A percentile compares a stretch with the other conserved stretches of the same genome.
These are phyloP conservation scores for Acestrorhynchus altus DNA, from an alignment of 2,797 vertebrate genomes.

Conservation along the genomic window DNA sequence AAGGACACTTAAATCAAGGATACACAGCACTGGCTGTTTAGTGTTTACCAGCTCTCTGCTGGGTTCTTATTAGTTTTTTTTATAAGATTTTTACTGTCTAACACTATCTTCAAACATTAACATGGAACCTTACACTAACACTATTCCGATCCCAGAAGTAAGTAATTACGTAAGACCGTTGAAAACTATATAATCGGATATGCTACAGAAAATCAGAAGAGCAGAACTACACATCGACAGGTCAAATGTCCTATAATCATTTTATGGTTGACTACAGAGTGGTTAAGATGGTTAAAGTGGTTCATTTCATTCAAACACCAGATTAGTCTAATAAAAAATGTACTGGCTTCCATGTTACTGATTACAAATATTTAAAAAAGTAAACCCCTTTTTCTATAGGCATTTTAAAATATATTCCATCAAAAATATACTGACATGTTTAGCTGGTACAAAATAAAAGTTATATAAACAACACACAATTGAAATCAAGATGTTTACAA, in stretches of 20 bases:
- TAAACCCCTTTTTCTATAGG: conserved; percentile 83
- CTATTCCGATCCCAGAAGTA: conserved; percentile 63
- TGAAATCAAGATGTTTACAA: conserved; percentile 67
- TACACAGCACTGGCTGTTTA: conserved; percentile 74
- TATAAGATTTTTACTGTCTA: conserved; percentile 69
- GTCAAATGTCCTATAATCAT: conserved; percentile 27
- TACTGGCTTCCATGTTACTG: conserved; percentile 76
- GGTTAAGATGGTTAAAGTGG: conserved; percentile 68
- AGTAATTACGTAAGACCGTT: conserved; percentile 74
- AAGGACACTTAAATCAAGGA: conserved; percentile 85
- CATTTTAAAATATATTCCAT: conserved; percentile 89
- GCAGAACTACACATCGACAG: background rate
- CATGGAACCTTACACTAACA: conserved; percentile 67
- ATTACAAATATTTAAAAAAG: conserved; percentile 85
- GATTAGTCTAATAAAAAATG: conserved; percentile 63
- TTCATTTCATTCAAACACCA: conserved; percentile 67
- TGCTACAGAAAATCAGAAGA: conserved; percentile 58
- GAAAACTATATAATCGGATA: conserved; percentile 65
- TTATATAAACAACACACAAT: conserved; percentile 75
- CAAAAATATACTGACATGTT: conserved; percentile 86
- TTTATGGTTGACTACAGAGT: conserved; percentile 65
- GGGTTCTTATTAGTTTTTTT: conserved; percentile 62
- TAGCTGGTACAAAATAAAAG: conserved; percentile 84
- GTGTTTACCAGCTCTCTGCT: conserved; percentile 77
- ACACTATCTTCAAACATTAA: conserved; percentile 81